Evolutionary conservation across 2,888 invertebrate species (phyloP).

Genomic region (Acleris emargana): DNA sequence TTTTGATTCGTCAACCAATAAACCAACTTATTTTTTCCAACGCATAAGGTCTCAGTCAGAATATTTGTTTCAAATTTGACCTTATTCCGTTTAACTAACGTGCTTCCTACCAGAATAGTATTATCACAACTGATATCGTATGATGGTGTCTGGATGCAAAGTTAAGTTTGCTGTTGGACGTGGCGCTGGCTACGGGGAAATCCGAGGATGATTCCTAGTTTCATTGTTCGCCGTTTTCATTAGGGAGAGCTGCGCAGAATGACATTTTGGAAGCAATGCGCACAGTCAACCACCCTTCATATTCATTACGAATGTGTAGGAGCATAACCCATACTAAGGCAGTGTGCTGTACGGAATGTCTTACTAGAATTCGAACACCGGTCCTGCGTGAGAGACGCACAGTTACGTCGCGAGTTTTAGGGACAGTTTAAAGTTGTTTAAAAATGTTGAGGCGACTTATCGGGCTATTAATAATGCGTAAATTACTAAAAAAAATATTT

Average conservation of each 20-base stretch:
- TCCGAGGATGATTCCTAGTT: neutral
- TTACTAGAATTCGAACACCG: too few relatives aligned
- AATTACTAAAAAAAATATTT: neutral
- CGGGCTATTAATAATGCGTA: constrained; percentile 28
- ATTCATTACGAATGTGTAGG: constrained; percentile 45
- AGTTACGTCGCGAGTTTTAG: constrained; percentile 37
- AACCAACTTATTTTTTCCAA: too few relatives aligned
- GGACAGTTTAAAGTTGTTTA: constrained; percentile 20
- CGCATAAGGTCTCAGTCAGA: too few relatives aligned
- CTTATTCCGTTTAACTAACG: too few relatives aligned
- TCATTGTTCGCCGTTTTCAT: constrained; percentile 37
- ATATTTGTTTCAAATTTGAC: too few relatives aligned
- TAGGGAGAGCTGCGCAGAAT: constrained; percentile 54
- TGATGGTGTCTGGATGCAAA: too few relatives aligned
- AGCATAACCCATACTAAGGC: constrained; percentile 40
- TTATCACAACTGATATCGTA: too few relatives aligned
- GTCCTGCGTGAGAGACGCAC: constrained; percentile 7
- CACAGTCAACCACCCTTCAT: constrained; percentile 51
- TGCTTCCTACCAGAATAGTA: too few relatives aligned
- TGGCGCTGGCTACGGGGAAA: neutral
- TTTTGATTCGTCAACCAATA: too few relatives aligned
- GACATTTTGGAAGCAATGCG: constrained; percentile 44
- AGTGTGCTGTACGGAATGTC: neutral
- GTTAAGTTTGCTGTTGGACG: too few relatives aligned
- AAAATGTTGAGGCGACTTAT: constrained; percentile 37